Evolutionary conservation across 2,113 vertebrate species (phyloP), one percentile per base, ranked within the genome.

Genomic region (Verasper variegatus): DNA sequence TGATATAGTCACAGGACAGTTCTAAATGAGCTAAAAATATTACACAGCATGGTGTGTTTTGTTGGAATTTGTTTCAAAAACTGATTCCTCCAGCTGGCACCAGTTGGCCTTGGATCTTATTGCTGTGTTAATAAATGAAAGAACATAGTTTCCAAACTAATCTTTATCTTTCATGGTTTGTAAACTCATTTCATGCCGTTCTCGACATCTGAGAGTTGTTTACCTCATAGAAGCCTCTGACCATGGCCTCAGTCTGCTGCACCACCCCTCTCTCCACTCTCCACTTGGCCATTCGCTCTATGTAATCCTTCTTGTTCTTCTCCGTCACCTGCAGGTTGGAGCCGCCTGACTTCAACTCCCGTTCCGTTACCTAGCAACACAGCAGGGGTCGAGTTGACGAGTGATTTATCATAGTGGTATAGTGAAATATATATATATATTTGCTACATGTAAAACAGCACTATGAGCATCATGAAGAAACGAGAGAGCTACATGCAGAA

Each of bases 271-370:
- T 92, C 90, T 98, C 97, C 86, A 97, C 96, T 86, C 97, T 92
- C 98, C 98, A 99, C 87, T 97, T 97, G 24, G 98, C 96, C 97
- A 99, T 98, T n/a, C 96, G 95, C 90, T 99, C 98, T 0, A 99
- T 99, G 76, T 99, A 99, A 60, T 99, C 98, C 77, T 99, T 99
- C 90, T 99, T 99, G 90, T 99, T 99, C 92, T 98, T 99, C 89
- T 99, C 98, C 0, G 97, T 97, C 86, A 99, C 98, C 40, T 97
- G 97, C n/a, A 96, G 95, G 80, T 98, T 96, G 84, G 97, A 95
- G 1, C 98, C 98, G 1, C 97, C 97, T 0, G 98, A 98, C 88
- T 98, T 99, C 49, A 99, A 66, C 91, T 99, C 98, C 74, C 98
- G 95, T 85, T 99, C 98, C 0, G 98, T 99, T 75, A 99, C 97